Evolutionary conservation across 2,113 vertebrate species (phyloP), one percentile per base, ranked within the genome.

Genomic region (Himantopus leucocephalus): DNA sequence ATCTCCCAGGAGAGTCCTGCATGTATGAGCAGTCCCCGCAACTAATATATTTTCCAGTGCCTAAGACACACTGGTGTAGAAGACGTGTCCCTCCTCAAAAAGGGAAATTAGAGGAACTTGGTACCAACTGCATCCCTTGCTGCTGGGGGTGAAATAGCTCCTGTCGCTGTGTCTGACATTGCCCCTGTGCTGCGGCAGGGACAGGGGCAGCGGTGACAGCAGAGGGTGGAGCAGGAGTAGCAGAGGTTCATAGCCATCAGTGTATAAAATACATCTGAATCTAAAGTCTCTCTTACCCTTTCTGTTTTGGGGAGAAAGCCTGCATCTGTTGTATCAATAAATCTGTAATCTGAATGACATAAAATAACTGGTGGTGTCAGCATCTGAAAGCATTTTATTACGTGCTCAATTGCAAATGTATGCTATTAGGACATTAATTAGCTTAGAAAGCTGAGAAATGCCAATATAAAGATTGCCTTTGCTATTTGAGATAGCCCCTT

Each of bases 141-240:
- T 88, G 32, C 62, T 45, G 32, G 5, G 30, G 8, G 12, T n/a
- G 37, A 64, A 64, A 58, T 37, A n/a, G 27, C 64, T 66, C 14
- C 29, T 19, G 5, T 22, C 4, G 1, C 45, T 67, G 30, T 1
- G 1, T 27, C 30, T 41, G 39, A 41, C 24, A 2, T 5, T 48
- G 43, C 41, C 77, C 32, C 79, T 67, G 47, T 62, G 55, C 34
- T 68, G 32, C 3, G 20, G 29, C 37, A 66, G 52, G 35, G 41
- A 29, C 26, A 21, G 60, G 39, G 32, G 9, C 22, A 21, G 47
- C 2, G 2, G 41, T 32, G 48, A 79, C 55, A 58, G 35, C 39
- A 85, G 48, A n/a, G 7, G 34, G 32, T 5, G 34, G 50, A 63
- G 43, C 43, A 52, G 56, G 29, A 84, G 13, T 14, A 64, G 80